phyloP scores from a whole-genome alignment of 64 coral and sea anemone genomes.

The Acropora yongei region DNA sequence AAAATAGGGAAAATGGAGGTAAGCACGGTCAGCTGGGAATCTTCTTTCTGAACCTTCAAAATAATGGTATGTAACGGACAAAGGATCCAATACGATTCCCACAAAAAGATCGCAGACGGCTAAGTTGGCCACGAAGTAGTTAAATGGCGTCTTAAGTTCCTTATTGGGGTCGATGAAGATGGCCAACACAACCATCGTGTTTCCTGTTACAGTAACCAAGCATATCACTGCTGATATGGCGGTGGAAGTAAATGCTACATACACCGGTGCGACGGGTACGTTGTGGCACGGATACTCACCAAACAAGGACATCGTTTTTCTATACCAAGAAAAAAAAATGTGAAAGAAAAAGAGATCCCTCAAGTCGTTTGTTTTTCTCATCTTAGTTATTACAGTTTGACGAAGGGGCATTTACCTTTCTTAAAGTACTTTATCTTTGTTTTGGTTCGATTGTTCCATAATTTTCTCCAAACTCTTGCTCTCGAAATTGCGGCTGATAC shows the following conservation, averaged over 20 bases:
- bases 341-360: background rate
- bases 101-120: slow-evolving; percentile 72
- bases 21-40: background rate
- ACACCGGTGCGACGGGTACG: slow-evolving; percentile 24
- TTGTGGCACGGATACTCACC: slow-evolving; percentile 38
- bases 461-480: no score
- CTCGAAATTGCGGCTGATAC: no score
- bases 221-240: slow-evolving; percentile 37
- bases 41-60: slow-evolving; percentile 37
- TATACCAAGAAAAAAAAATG: no score
- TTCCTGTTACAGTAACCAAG: slow-evolving; percentile 54
- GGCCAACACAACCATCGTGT: slow-evolving; percentile 3
- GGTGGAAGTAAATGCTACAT: slow-evolving; percentile 60
- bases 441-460: no score
- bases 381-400: no score
- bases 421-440: no score
- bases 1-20: slow-evolving; percentile 70
- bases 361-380: no score
- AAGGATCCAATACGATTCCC: slow-evolving; percentile 59
- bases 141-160: slow-evolving; percentile 53
- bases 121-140: slow-evolving; percentile 83
- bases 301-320: slow-evolving; percentile 5
- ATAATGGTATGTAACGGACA: slow-evolving; percentile 51
- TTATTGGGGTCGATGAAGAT: slow-evolving; percentile 14
- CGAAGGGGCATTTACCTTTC: no score